Base-by-base conservation (phyloP, 37 sponge, comb jelly and placozoan species). In the Lycopodina hypogea region DNA sequence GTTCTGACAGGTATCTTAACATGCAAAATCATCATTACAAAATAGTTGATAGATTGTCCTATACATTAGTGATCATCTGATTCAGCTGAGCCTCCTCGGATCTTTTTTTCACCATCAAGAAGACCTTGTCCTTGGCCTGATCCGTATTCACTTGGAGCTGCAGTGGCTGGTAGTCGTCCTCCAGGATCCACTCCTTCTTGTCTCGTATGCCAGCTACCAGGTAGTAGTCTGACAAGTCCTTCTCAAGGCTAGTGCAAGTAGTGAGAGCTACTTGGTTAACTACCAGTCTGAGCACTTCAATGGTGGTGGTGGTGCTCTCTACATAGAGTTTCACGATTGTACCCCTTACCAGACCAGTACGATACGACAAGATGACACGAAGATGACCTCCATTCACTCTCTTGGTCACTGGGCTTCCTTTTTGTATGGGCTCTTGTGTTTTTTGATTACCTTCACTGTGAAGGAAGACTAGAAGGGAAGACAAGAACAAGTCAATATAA, bases 291-390 rank as follows among this genome's bases (percentile, higher is more conserved):
- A 91, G 71, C 36, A 91, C 88, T 56, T 87, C 86, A 33, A 14
- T 51, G 21, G 75, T 76, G 0, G 68, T 76, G 40, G 88, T 87
- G 12, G 40, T 62, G 39, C 28, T 78, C 1, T 57, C 77, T n/a
- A 87, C 68, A 63, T 77, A 83, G 24, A 91, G 72, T 86, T 94
- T 95, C 52, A 95, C 96, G 59, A 83, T 92, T 22, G 92, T 89
- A 9, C 92, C 92, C 22, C 56, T 72, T 0, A 81, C 75, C 1
- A 95, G 84, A 14, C 90, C 91, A 56, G 92, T 90, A 23, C 79
- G 61, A 55, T 95, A 91, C 19, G 76, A 68, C 1, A 92, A 92
- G 67, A 80, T 81, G 1, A 95, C 88, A 12, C 74, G 57, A 2
- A 82, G 78, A 42, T 88, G 63, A 0, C 70, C 80, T 0, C 48